Base-by-base conservation (phyloP, 2,113 vertebrate genomes). In the Gymnobelideus leadbeateri region DNA sequence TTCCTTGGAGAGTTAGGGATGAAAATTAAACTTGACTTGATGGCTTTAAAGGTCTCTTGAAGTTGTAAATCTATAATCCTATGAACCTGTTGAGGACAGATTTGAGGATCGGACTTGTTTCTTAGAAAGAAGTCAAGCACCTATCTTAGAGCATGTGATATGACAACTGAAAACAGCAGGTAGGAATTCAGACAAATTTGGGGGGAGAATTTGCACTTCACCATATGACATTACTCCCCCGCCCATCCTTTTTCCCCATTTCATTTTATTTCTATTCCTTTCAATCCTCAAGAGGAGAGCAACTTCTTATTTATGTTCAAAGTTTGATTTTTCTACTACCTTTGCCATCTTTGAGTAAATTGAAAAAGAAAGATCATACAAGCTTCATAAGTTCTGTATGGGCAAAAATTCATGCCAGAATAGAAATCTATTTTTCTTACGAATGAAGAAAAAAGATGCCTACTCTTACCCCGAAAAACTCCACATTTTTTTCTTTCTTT, bases 1-100 rank as follows among this genome's bases (percentile, higher is more conserved):
- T 37, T n/a, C 37, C 31, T 16, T n/a, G 14, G 4, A n/a, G 4
- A 77, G 14, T n/a, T 77, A n/a, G 14, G 37, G 37, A 77, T n/a
- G 16, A 77, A 5, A n/a, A n/a, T n/a, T 77, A 37, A n/a, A 37
- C 37, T n/a, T 77, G 1, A 16, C 3, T 77, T n/a, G 37, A 77
- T 19, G 37, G 12, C 31, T 77, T 77, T 11, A 19, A n/a, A 77
- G 26, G 14, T n/a, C 14, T 16, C 61, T 77, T n/a, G 37, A 1
- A n/a, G 1, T 4, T 77, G 12, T 16, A 68, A n/a, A 37, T 68
- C 61, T 68, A 19, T 68, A 68, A 68, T n/a, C 8, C 31, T 19
- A 68, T 19, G 12, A n/a, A n/a, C 0, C 0, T 77, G 4, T 77
- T n/a, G 12, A 1, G 16, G 12, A n/a, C 0, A 19, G 37, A 77